A percentile compares a stretch with the other conserved stretches of the same genome.
Conservation (phyloP, 1,140 invertebrate species). For the Bombus polaris region DNA sequence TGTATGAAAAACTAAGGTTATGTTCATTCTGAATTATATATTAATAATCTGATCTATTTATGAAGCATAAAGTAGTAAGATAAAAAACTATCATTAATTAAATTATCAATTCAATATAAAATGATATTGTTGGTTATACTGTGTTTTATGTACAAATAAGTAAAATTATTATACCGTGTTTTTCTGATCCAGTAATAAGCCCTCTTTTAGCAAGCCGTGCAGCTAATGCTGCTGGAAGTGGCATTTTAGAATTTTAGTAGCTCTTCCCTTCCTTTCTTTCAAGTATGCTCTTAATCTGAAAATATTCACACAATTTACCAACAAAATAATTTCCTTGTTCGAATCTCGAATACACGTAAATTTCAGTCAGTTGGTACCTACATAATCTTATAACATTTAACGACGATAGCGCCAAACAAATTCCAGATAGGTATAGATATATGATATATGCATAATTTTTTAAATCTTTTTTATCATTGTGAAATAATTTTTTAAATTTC, state of each 20-base stretch:
- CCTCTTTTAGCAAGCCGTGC: conserved; percentile 94
- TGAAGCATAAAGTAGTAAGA: neutral
- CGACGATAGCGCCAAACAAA: neutral
- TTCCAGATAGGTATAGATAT: too few species aligned
- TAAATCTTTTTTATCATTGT: too few species aligned
- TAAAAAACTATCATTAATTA: neutral
- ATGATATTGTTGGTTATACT: conserved; percentile 34
- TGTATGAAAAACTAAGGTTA: conserved; percentile 7
- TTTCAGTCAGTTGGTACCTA: neutral
- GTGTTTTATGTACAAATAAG: neutral
- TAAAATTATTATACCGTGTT: conserved; percentile 74
- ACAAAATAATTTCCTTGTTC: neutral
- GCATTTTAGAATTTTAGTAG: conserved; percentile 84
- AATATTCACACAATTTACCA: neutral
- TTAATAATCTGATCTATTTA: neutral
- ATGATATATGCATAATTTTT: too few species aligned
- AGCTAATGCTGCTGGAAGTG: conserved; percentile 92
- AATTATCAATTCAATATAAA: neutral
- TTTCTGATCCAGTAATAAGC: conserved; percentile 84
- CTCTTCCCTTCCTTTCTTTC: neutral
- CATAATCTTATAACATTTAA: neutral
- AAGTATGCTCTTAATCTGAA: neutral
- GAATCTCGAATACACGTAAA: neutral
- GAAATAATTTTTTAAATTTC: too few species aligned
- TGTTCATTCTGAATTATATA: neutral